Evolutionary conservation across 2,113 vertebrate genomes (phyloP), one percentile per base, ranked within the genome.

Genomic region (Anthoscopus minutus): DNA sequence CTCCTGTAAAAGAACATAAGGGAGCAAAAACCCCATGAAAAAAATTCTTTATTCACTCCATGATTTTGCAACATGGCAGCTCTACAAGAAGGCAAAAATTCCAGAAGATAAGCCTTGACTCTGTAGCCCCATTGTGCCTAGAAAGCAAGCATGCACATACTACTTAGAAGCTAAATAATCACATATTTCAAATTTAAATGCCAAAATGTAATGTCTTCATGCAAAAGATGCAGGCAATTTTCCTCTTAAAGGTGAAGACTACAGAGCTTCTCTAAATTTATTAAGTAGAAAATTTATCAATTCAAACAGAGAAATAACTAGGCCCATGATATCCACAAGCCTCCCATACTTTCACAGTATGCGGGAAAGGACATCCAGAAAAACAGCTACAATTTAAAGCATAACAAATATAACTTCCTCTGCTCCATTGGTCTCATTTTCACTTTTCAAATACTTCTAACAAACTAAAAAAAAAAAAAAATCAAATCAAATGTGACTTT

Each of bases 1-100:
- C 76, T 96, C 95, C 94, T 96, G 95, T 88, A 93, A 95, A 94
- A 95, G 90, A 96, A 93, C 71, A 54, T 27, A 88, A 95, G 33
- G 95, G 86, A 96, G 82, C 90, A 95, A 95, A 90, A 88, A 17
- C 10, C 79, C 79, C 66, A 53, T 3, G 16, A 94, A 72, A 21
- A 72, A 94, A 44, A 24, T 38, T 30, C 58, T 76, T 72, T 54
- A 76, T 88, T 65, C 50, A 69, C 48, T 91, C 74, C 90, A 77
- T 38, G 74, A 85, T 54, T 76, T 91, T 86, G 74, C 62, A 93
- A 82, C 31, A 76, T 48, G 66, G 74, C 74, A 94, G 88, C 66
- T 65, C 88, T 94, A 83, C 5, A 73, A 62, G 62, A 33, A 92
- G 38, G 58, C 54, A 88, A 85, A 93, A 94, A 88, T 88, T 81